Conservation (phyloP, 2,797 vertebrate species). For the Cheirogaleus major region DNA sequence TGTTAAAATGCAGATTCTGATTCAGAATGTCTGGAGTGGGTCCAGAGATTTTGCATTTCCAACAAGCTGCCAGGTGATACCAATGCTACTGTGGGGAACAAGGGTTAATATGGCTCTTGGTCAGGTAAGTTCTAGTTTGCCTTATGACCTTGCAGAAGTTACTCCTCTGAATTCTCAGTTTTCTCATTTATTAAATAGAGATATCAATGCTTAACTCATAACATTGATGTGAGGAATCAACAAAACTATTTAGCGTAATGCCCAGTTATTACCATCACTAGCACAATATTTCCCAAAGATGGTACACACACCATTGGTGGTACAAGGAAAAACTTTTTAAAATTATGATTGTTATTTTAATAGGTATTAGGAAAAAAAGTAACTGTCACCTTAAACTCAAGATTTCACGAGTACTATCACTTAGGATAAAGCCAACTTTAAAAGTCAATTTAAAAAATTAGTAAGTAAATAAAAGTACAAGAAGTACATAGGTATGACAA, state of each 20-base stretch:
- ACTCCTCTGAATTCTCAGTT: background rate
- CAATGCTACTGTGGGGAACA: background rate
- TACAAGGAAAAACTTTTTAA: background rate
- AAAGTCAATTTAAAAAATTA: conserved; percentile 17
- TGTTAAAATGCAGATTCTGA: conserved; percentile 22
- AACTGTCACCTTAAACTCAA: conserved; percentile 27
- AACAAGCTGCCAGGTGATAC: background rate
- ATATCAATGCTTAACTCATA: background rate
- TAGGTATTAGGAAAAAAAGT: background rate
- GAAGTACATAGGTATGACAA: background rate
- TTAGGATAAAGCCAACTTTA: conserved; percentile 29
- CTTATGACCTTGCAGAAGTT: background rate
- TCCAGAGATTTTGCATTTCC: background rate
- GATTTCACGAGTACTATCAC: background rate
- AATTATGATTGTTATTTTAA: background rate
- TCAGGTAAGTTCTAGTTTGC: background rate
- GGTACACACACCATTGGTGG: background rate
- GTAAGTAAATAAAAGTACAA: conserved; percentile 38
- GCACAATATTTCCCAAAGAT: background rate
- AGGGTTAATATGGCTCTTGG: background rate
- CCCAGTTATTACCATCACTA: background rate
- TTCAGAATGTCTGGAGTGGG: background rate
- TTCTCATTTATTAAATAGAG: background rate
- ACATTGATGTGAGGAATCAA: background rate
- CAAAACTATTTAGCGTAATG: background rate